Conservation (phyloP, 2,888 invertebrate species). For the Drosophila kanekoi region DNA sequence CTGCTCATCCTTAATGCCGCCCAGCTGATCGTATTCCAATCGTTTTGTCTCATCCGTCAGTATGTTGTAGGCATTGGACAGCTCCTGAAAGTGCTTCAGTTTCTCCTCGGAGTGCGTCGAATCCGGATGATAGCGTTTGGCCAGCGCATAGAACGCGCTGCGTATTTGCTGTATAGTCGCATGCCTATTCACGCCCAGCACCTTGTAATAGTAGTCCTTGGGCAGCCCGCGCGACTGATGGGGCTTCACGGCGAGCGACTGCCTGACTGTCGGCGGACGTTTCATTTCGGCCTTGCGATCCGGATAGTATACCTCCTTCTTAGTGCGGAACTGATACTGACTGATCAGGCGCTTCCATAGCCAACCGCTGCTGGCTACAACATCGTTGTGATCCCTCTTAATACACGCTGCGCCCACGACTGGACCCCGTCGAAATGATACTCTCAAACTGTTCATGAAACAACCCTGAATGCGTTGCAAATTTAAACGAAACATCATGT, state of each 20-base stretch:
- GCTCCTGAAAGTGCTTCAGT: constrained; percentile 89
- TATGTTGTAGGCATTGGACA: constrained; percentile 99
- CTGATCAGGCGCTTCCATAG: constrained; percentile 44
- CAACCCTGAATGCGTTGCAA: constrained; percentile 36
- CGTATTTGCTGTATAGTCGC: constrained; percentile 81
- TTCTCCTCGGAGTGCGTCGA: constrained; percentile 70
- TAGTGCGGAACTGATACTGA: constrained; percentile 76
- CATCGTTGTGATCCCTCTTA: neutral
- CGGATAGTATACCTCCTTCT: constrained; percentile 76
- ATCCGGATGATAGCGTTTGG: constrained; percentile 84
- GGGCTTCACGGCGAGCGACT: constrained; percentile 16
- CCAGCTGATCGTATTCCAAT: constrained; percentile 85
- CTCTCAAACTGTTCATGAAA: constrained; percentile 5
- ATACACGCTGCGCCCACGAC: neutral
- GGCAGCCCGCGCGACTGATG: constrained; percentile 59
- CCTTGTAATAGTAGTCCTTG: constrained; percentile 82
- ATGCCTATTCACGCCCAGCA: constrained; percentile 74
- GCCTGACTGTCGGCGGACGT: constrained; percentile 31
- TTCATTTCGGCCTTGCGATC: constrained; percentile 72
- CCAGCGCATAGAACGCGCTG: constrained; percentile 81
- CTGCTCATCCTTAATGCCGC: constrained; percentile 70
- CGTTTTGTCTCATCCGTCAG: constrained; percentile 92
- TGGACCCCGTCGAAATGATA: constrained; percentile 4
- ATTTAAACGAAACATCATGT: constrained; percentile 65
- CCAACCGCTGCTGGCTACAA: neutral